Percentiles rank a stretch among this genome's conserved stretches.
Conservation (phyloP, 2,797 vertebrate genomes). For the Graptemys geographica region DNA sequence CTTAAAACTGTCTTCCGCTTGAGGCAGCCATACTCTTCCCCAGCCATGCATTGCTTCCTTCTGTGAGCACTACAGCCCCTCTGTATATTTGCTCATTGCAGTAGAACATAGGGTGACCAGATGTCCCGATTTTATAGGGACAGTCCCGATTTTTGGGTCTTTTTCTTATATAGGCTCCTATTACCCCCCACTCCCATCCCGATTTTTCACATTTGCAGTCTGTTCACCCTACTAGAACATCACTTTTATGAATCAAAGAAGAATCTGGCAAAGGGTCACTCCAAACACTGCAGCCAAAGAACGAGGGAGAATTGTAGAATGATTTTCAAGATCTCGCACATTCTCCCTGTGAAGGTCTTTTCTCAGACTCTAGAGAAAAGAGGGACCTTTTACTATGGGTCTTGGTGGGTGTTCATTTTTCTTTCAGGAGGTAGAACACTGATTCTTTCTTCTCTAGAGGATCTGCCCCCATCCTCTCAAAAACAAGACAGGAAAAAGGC, state of each 20-base stretch:
- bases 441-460: conserved; percentile 54
- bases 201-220: too few species aligned
- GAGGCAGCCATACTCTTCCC: neutral
- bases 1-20: accelerated
- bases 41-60: neutral
- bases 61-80: conserved; percentile 6
- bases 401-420: conserved; percentile 41
- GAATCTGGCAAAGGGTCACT: conserved; percentile 40
- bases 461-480: conserved; percentile 47
- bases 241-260: conserved; percentile 28
- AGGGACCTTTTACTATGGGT: conserved; percentile 42
- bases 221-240: neutral
- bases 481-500: conserved; percentile 35
- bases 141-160: too few species aligned
- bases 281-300: conserved; percentile 57
- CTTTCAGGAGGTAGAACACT: conserved; percentile 32
- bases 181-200: too few species aligned
- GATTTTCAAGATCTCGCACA: conserved; percentile 53
- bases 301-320: conserved; percentile 38
- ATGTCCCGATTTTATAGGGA: too few species aligned
- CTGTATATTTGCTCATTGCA: neutral
- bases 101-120: neutral
- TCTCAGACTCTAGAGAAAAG: conserved; percentile 50
- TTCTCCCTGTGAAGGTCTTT: conserved; percentile 50
- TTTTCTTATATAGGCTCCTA: too few species aligned